Evolutionary conservation across 2,888 invertebrate genomes (phyloP), one percentile per base, ranked within the genome.

Genomic region (Xanthia togata): DNA sequence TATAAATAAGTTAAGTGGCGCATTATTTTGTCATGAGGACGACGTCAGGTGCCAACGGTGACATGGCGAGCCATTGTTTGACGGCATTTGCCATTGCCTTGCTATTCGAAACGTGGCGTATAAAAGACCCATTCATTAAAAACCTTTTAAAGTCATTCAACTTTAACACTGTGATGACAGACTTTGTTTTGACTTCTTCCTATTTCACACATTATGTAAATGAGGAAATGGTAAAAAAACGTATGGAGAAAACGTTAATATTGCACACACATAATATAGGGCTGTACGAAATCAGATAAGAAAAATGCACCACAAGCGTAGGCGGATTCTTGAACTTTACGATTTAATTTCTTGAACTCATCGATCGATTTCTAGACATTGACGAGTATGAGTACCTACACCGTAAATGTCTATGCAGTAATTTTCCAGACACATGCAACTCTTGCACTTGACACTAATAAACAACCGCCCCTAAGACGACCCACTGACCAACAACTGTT

Each of bases 361-460:
- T 71, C 17, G 9, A 72, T 35, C 5, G 31, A 31, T 31, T 31
- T 31, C 31, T 1, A 31, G 31, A 31, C 2, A 31, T 53, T 64
- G 26, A 44, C 20, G 17, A 44, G 9, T 31, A 44, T 14, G 2
- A 4, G 20, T 20, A 41, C 31, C 31, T 31, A 31, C 50, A 50
- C 6, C 5, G 17, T 17, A 4, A 11, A 20, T 23, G 8, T 53
- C 44, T 62, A 50, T n/a, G 31, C 17, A 63, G 71, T 78, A 59
- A 65, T 75, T 81, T 75, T 71, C 70, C 68, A 70, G 53, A 57
- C 64, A 68, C 35, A 68, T 70, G 70, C 78, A 81, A 78, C 69
- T 41, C 67, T 78, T 63, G 60, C 70, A 76, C 86, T 85, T 85
- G 86, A 85, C 85, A 83, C 78, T 72, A 82, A 82, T 85, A 76